phyloP scores from a whole-genome alignment of 2,888 invertebrate genomes.

The Eubasilissa splendida region DNA sequence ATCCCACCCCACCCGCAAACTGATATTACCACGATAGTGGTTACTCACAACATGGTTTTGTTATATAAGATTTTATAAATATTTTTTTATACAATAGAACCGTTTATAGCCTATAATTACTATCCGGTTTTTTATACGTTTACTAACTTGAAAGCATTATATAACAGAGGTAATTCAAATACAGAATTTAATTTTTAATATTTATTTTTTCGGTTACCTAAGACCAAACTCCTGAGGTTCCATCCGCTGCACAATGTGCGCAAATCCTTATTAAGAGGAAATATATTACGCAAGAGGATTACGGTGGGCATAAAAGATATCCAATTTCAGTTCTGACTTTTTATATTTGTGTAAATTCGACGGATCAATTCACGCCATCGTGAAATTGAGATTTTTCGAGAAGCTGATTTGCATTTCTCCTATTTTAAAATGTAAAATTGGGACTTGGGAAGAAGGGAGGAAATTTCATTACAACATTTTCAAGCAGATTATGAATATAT shows the following conservation, averaged over 20 bases:
- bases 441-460: background rate
- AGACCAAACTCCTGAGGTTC: no score
- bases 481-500: slow-evolving; percentile 15
- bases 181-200: no score
- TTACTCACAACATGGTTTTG: no score
- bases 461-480: slow-evolving; percentile 14
- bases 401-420: slow-evolving; percentile 52
- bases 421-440: slow-evolving; percentile 46
- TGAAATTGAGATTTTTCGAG: slow-evolving; percentile 41
- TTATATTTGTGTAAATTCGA: slow-evolving; percentile 48
- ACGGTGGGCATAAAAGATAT: slow-evolving; percentile 55
- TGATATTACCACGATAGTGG: no score
- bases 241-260: background rate
- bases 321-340: slow-evolving; percentile 56
- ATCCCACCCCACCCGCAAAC: no score
- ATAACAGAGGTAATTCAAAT: no score
- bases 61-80: no score
- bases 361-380: slow-evolving; percentile 28
- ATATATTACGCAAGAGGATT: slow-evolving; percentile 48
- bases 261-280: slow-evolving; percentile 11
- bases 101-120: no score
- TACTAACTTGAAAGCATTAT: no score
- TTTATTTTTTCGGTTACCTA: no score
- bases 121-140: no score
- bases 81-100: no score